Evolutionary conservation across 2,888 invertebrate species (phyloP).

Genomic region (Andrena bicolor): DNA sequence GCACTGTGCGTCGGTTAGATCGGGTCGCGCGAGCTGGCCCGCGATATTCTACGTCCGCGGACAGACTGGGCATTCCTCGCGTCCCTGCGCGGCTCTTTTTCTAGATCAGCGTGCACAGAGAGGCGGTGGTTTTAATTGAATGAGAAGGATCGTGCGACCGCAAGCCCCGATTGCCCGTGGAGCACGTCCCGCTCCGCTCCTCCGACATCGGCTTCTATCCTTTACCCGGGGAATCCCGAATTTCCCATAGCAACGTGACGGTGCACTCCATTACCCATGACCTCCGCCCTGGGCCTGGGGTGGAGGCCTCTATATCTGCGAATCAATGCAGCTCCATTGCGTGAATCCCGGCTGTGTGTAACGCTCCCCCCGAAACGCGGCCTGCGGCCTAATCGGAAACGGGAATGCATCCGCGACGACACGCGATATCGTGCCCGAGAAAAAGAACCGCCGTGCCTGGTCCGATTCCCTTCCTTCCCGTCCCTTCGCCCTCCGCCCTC

Average conservation of each 20-base stretch:
- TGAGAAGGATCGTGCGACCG: constrained; percentile 18
- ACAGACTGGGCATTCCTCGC: no score
- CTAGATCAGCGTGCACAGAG: not conserved
- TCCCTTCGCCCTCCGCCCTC: not conserved
- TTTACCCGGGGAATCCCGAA: constrained; percentile 69
- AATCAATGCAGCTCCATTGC: constrained; percentile 75
- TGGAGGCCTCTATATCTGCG: constrained; percentile 67
- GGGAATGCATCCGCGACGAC: constrained; percentile 34
- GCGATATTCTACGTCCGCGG: no score
- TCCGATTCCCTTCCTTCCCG: constrained; percentile 18
- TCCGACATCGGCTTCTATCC: constrained; percentile 49
- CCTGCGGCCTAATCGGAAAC: constrained; percentile 55
- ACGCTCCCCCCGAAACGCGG: constrained; percentile 60
- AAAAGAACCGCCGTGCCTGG: constrained; percentile 17
- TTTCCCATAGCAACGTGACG: constrained; percentile 74
- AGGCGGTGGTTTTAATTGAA: constrained; percentile 32
- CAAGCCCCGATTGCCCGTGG: constrained; percentile 24
- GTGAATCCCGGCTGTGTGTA: constrained; percentile 67
- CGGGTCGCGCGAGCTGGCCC: no score
- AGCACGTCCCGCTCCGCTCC: constrained; percentile 43
- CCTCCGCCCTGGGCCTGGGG: constrained; percentile 72
- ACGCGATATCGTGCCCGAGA: constrained; percentile 22
- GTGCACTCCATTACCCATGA: constrained; percentile 77
- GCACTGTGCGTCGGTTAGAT: no score
- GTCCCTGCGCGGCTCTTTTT: not conserved